A percentile compares a stretch with the other conserved stretches of the same genome.
Conservation (phyloP, 2,888 invertebrate genomes). For the Netelia melanura region DNA sequence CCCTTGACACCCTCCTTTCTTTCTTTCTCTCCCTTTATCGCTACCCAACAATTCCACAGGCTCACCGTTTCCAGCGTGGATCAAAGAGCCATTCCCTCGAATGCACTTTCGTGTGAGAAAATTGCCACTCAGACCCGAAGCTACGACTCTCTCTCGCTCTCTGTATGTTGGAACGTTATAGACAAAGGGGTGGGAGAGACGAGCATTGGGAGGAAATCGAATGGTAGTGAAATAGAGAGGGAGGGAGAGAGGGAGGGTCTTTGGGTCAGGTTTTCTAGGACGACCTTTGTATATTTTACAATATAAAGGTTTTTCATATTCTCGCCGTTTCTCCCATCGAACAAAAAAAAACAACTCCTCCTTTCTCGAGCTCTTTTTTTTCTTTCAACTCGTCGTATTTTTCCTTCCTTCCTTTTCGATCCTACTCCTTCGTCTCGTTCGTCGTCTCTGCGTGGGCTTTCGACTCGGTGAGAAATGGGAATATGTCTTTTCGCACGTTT, state of each 20-base stretch:
- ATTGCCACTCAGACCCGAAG: conserved; percentile 55
- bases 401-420: background rate
- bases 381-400: background rate
- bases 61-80: conserved; percentile 38
- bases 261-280: background rate
- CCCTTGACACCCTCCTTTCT: background rate
- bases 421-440: background rate
- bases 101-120: conserved; percentile 53
- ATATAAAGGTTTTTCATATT: conserved; percentile 9
- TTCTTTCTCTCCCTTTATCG: background rate
- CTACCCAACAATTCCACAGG: conserved; percentile 21
- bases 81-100: conserved; percentile 51
- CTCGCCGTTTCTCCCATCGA: background rate
- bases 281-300: background rate
- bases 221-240: background rate
- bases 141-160: background rate
- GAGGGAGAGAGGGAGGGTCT: background rate
- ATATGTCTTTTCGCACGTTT: background rate
- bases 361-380: background rate
- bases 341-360: background rate
- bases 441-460: background rate
- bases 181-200: conserved; percentile 18
- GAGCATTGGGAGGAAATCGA: conserved; percentile 43
- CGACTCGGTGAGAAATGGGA: background rate
- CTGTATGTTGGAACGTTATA: background rate